These are phyloP conservation scores for Protobothrops flavoviridis DNA, from an alignment of 2,113 vertebrate species.

Conservation along the genomic window DNA sequence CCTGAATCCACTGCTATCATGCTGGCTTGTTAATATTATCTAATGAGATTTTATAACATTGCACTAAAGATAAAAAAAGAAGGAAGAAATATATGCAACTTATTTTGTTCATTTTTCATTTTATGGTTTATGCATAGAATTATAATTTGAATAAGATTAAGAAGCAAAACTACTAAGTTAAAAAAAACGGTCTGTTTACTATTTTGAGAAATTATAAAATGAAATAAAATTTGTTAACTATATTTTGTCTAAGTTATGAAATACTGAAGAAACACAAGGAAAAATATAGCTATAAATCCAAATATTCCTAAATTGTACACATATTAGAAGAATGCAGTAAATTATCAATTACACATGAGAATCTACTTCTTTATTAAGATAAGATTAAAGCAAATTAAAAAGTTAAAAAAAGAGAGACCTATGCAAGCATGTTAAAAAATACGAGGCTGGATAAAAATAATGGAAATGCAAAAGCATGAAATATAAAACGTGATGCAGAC, in stretches of 20 bases:
- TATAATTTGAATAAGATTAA: not conserved
- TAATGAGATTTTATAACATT: constrained; percentile 12
- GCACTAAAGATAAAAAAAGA: not conserved
- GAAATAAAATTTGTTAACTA: not conserved
- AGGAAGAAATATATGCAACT: not conserved
- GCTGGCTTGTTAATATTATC: not conserved
- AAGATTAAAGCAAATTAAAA: not conserved
- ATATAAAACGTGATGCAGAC: not conserved
- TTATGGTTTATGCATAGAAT: not conserved
- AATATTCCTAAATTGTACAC: not conserved
- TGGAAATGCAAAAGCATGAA: not conserved
- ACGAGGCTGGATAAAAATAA: not conserved
- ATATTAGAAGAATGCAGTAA: not conserved
- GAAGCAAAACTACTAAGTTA: not conserved
- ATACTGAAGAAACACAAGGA: not conserved
- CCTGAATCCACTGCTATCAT: no score
- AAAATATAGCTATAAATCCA: not conserved
- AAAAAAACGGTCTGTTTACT: not conserved
- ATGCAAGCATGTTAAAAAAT: not conserved
- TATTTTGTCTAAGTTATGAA: not conserved
- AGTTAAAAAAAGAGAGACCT: not conserved
- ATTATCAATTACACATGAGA: not conserved
- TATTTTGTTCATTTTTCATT: not conserved
- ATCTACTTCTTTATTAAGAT: not conserved
- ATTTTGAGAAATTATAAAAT: not conserved